A percentile compares a stretch with the other conserved stretches of the same genome.
These are phyloP conservation scores for Morinoia aosen DNA, from an alignment of 2,888 invertebrate genomes.

Conservation along the genomic window DNA sequence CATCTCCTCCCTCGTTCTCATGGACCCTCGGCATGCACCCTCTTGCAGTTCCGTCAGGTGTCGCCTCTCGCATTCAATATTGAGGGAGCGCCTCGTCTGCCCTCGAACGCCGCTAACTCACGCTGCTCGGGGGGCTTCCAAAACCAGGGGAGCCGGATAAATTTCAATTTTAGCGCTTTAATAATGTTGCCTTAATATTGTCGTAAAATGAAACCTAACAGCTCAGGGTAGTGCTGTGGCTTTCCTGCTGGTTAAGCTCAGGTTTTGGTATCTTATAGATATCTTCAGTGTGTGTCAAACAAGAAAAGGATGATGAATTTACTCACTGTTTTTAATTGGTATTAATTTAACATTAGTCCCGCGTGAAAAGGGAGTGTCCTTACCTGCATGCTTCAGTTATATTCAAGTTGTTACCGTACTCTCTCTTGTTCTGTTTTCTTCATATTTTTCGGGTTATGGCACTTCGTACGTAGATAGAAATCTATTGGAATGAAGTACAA, in stretches of 20 bases:
- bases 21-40: conserved; percentile 30
- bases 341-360: not conserved
- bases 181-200: not conserved
- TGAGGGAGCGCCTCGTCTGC: not conserved
- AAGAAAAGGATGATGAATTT: not conserved
- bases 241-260: not conserved
- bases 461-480: not conserved
- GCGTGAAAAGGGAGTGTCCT: not conserved
- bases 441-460: too few species aligned
- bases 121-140: not conserved
- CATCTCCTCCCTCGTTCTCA: not conserved
- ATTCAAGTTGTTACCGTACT: too few species aligned
- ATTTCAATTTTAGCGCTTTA: not conserved
- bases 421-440: too few species aligned
- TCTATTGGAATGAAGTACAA: not conserved
- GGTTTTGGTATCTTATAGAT: not conserved
- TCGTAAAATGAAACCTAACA: not conserved
- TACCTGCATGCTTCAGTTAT: not conserved
- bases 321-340: not conserved
- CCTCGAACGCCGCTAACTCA: not conserved
- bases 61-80: not conserved
- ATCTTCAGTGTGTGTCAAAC: not conserved
- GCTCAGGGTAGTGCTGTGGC: not conserved
- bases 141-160: too few species aligned
- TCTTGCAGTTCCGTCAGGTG: conserved; percentile 7